These are phyloP conservation scores for Parasteatoda tepidariorum DNA, from an alignment of 1,140 invertebrate genomes.

Conservation along the genomic window DNA sequence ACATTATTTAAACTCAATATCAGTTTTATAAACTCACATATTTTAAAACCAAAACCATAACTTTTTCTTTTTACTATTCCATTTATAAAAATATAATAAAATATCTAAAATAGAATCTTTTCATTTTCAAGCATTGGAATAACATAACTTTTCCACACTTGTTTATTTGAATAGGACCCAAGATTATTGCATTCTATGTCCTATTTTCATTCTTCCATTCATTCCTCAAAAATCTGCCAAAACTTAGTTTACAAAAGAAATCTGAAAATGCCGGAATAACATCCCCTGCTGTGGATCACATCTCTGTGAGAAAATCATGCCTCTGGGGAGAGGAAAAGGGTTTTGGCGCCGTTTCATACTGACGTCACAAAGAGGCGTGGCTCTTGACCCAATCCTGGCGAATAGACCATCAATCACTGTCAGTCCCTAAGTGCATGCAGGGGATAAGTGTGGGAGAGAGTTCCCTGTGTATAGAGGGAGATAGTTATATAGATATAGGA, in stretches of 20 bases:
- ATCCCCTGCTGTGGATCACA: neutral
- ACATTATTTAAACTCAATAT: no score
- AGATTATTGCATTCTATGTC: neutral
- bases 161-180: neutral
- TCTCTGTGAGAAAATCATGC: neutral
- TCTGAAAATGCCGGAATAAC: neutral
- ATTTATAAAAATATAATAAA: no score
- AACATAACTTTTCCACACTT: no score
- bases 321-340: slow-evolving; percentile 37
- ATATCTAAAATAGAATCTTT: no score
- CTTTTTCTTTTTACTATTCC: no score
- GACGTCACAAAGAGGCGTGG: slow-evolving; percentile 38
- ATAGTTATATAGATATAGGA: slow-evolving; percentile 55
- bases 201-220: neutral
- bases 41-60: no score
- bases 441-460: neutral
- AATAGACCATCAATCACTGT: slow-evolving; percentile 50
- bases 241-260: neutral
- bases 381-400: slow-evolving; percentile 51
- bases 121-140: no score
- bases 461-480: slow-evolving; percentile 38
- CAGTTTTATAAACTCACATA: no score
- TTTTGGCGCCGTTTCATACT: slow-evolving; percentile 45
- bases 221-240: neutral
- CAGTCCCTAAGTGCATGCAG: slow-evolving; percentile 42